phyloP scores from a whole-genome alignment of 2,113 vertebrate genomes.

The Rafetus swinhoei region DNA sequence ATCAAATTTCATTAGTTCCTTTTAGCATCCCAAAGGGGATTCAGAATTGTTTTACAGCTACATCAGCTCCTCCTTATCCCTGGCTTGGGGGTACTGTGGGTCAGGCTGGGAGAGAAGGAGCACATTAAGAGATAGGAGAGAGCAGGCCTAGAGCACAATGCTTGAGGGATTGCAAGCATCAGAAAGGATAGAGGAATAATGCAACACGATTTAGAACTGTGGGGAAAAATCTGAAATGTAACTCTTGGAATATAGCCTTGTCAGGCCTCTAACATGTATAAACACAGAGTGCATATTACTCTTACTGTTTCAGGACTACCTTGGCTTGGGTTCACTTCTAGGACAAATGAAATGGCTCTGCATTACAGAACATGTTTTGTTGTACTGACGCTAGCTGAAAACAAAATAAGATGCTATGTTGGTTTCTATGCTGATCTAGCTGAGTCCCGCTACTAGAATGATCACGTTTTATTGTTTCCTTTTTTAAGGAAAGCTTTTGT shows the following conservation, averaged over 20 bases:
- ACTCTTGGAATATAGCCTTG: neutral
- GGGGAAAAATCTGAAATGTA: neutral
- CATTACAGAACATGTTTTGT: accelerated
- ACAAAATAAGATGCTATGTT: neutral
- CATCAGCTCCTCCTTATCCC: slow-evolving; percentile 50
- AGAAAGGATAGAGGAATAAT: neutral
- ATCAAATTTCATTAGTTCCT: neutral
- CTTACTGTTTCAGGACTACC: neutral
- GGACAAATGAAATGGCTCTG: neutral
- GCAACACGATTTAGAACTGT: neutral
- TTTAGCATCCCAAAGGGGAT: slow-evolving; percentile 48
- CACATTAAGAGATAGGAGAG: neutral
- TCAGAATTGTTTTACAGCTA: slow-evolving; percentile 61
- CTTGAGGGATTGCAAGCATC: neutral
- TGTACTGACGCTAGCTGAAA: neutral
- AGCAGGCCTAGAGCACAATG: neutral
- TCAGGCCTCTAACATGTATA: neutral
- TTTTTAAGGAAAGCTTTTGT: neutral
- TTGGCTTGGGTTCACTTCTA: neutral
- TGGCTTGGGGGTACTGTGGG: slow-evolving; percentile 56
- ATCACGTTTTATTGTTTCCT: neutral
- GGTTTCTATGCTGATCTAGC: neutral
- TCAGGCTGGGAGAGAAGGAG: neutral
- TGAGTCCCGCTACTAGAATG: neutral
- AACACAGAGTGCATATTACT: neutral